Evolutionary conservation across 37 sponge, comb jelly and placozoan species (phyloP), one percentile per base, ranked within the genome.

Genomic region (Cladorhizidae sp.): DNA sequence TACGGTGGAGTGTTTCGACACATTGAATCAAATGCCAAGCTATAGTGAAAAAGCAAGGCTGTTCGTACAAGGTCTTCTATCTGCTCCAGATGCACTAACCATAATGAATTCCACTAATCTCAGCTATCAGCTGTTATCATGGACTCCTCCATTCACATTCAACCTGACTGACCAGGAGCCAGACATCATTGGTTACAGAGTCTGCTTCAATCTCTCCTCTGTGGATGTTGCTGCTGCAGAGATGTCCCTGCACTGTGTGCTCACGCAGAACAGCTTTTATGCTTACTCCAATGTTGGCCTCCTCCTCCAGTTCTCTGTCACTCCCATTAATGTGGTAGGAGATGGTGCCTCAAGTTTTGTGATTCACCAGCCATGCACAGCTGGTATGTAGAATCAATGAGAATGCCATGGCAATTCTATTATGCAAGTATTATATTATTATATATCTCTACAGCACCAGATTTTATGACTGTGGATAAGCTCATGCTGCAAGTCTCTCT

Each of bases 311-410:
- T 36, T 75, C 38, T 57, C 58, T 57, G 76, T 75, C 22, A 58
- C 76, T 12, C 57, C 76, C 1, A 31, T 75, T 2, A 75, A 75
- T 57, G 59, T 75, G 59, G 59, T 57, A n/a, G 76, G 76, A 59
- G 76, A 75, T 32, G 55, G 76, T 23, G 58, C 14, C 36, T 18
- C 76, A 35, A 39, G 39, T 38, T 35, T 37, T 9, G n/a, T 57
- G 5, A 35, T 38, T 36, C 59, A 75, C 29, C 37, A 75, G 23
- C 59, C 76, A 35, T 75, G 76, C 49, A 5, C 35, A 35, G 12
- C 7, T 32, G 67, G 33, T 33, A 18, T 7, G 36, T 31, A 33
- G n/a, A n/a, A n/a, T n/a, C n/a, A n/a, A n/a, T n/a, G n/a, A n/a
- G n/a, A n/a, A n/a, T n/a, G n/a, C n/a, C n/a, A n/a, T n/a, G n/a